Conservation (phyloP, 2,888 invertebrate species). For the Crematogaster levior region DNA sequence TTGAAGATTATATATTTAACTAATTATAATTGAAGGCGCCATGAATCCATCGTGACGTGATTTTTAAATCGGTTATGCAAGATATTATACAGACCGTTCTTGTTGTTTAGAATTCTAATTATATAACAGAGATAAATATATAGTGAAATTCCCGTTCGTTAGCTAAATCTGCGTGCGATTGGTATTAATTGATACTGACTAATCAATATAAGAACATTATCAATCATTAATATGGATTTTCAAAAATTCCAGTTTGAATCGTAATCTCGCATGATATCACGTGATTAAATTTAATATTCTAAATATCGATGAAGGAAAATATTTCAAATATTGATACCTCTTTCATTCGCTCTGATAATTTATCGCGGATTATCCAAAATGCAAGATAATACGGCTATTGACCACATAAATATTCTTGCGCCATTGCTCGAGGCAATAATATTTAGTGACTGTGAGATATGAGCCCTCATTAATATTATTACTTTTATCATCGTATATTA, state of each 20-base stretch:
- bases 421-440: neutral
- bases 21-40: neutral
- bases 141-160: neutral
- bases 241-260: neutral
- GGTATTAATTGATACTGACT: neutral
- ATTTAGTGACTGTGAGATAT: neutral
- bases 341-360: neutral
- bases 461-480: neutral
- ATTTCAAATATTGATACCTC: slow-evolving; percentile 9
- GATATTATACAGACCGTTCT: neutral
- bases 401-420: neutral
- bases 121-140: neutral
- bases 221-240: neutral
- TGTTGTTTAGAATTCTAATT: neutral
- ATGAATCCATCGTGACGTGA: neutral
- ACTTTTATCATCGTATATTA: neutral
- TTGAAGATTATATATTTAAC: neutral
- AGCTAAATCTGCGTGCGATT: neutral
- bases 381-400: too few relatives aligned
- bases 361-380: neutral
- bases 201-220: neutral
- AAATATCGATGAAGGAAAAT: neutral
- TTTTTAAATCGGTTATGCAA: neutral
- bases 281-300: neutral
- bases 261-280: neutral